Percentiles rank a stretch among this genome's conserved stretches.
Conservation (phyloP, 1,140 invertebrate species). For the Zophobas atratus region DNA sequence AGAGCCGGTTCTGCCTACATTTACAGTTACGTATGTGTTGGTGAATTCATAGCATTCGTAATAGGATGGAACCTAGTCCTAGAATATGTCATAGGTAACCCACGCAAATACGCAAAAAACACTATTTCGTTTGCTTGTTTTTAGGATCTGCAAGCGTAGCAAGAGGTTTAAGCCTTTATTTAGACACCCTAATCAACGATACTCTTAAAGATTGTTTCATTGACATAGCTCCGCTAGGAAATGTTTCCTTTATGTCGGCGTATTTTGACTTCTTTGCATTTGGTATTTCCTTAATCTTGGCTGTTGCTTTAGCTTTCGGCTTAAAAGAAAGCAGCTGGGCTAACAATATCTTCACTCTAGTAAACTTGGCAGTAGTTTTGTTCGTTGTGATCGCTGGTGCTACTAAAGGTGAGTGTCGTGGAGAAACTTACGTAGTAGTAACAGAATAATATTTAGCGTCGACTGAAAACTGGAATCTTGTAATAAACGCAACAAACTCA, state of each 20-base stretch:
- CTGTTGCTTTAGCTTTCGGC: conserved; percentile 84
- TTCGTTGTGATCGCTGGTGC: conserved; percentile 88
- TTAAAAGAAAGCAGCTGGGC: conserved; percentile 88
- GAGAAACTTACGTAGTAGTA: conserved; percentile 35
- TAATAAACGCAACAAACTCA: conserved; percentile 65
- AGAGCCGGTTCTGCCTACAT: conserved; percentile 90
- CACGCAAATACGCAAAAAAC: conserved; percentile 9
- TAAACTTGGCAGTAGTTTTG: conserved; percentile 88
- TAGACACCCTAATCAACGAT: conserved; percentile 78
- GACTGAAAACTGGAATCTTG: conserved; percentile 78
- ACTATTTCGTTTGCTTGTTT: conserved; percentile 28
- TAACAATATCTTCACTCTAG: conserved; percentile 87
- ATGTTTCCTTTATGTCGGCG: conserved; percentile 72
- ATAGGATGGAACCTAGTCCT: conserved; percentile 93
- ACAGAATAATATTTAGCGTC: conserved; percentile 69
- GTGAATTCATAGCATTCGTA: conserved; percentile 85
- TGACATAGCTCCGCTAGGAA: conserved; percentile 71
- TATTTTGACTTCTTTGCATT: conserved; percentile 83
- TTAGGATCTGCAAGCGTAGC: conserved; percentile 86
- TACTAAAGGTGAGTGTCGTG: conserved; percentile 75
- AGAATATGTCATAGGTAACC: conserved; percentile 89
- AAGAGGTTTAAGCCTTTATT: conserved; percentile 82
- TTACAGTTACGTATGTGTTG: conserved; percentile 91
- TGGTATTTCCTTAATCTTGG: conserved; percentile 72
- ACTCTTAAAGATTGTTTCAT: conserved; percentile 75